Percentiles rank a stretch among this genome's conserved stretches.
Conservation (phyloP, 2,888 invertebrate species). For the Pyralis farinalis region DNA sequence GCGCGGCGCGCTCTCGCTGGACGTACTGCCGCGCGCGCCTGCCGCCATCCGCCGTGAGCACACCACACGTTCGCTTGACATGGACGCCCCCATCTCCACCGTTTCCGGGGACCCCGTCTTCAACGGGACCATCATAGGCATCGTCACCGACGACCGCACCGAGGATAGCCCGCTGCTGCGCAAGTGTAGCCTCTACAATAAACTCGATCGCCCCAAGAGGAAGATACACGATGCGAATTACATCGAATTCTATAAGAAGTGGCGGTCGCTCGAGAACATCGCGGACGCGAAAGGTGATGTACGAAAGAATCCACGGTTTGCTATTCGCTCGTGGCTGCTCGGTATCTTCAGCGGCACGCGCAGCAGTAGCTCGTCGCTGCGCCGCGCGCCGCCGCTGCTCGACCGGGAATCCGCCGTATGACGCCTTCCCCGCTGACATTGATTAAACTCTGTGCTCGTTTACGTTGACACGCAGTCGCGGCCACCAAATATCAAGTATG, state of each 20-base stretch:
- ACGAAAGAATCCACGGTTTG: constrained; percentile 83
- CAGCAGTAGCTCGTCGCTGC: constrained; percentile 77
- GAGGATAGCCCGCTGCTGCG: constrained; percentile 74
- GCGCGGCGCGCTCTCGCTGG: constrained; percentile 51
- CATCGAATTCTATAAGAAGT: constrained; percentile 84
- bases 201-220: constrained; percentile 55
- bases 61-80: constrained; percentile 59
- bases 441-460: neutral
- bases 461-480: neutral
- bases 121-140: constrained; percentile 66
- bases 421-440: constrained; percentile 19
- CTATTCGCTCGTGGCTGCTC: constrained; percentile 87
- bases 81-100: constrained; percentile 50
- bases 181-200: constrained; percentile 60
- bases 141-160: constrained; percentile 54
- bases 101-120: constrained; percentile 60
- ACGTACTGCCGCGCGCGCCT: constrained; percentile 43
- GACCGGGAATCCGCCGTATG: constrained; percentile 74
- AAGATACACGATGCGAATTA: constrained; percentile 65
- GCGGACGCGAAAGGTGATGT: constrained; percentile 46
- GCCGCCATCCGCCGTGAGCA: constrained; percentile 40
- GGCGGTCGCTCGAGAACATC: constrained; percentile 90
- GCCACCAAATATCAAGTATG: too few relatives aligned
- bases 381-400: constrained; percentile 66
- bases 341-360: constrained; percentile 88